A percentile compares a stretch with the other conserved stretches of the same genome.
Conservation (phyloP, 2,113 vertebrate genomes). For the Phrynocephalus versicolor region DNA sequence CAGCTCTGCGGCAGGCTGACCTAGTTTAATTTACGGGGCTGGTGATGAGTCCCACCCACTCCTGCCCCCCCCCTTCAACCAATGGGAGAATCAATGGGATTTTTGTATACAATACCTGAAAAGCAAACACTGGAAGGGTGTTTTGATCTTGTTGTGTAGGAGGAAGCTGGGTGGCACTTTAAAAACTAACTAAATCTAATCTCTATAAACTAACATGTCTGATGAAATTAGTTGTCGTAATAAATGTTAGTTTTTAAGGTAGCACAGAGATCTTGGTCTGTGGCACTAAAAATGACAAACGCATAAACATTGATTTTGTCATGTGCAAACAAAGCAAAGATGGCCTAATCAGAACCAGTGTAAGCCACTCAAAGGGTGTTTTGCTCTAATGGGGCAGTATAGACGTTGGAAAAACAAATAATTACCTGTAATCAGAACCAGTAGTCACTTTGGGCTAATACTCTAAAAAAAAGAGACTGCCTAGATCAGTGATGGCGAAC, state of each 20-base stretch:
- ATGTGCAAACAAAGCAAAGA: no score
- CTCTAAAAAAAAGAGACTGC: not conserved
- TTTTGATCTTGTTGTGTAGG: not conserved
- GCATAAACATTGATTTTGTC: not conserved
- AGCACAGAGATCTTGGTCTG: not conserved
- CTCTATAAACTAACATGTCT: not conserved
- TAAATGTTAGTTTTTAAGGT: not conserved
- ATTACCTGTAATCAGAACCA: not conserved
- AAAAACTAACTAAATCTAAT: not conserved
- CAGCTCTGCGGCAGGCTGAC: constrained; percentile 18
- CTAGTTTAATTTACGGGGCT: constrained; percentile 21
- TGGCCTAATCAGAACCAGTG: no score
- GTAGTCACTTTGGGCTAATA: not conserved
- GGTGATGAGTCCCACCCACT: not conserved
- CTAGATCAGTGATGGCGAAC: no score
- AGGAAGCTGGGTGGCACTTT: not conserved
- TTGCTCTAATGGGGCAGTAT: no score
- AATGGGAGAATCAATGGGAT: not conserved
- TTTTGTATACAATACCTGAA: not conserved
- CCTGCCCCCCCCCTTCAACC: not conserved
- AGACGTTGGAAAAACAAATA: no score
- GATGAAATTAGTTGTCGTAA: not conserved
- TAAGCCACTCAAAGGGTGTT: not conserved
- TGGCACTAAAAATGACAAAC: no score
- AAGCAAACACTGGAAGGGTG: not conserved